Conservation (phyloP, 2,888 invertebrate genomes). For the Onthophagus sagittarius region DNA sequence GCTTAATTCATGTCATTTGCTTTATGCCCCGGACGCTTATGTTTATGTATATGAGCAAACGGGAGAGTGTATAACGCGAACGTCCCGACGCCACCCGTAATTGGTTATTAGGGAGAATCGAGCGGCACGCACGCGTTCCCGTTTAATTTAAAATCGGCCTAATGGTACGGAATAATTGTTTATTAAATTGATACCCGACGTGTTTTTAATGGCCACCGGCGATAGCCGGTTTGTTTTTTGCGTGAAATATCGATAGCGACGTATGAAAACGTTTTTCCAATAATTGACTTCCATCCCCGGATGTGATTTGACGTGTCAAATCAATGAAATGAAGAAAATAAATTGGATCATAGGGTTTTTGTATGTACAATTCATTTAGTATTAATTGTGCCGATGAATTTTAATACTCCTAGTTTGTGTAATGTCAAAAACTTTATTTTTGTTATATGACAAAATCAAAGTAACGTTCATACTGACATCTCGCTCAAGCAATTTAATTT, state of each 20-base stretch:
- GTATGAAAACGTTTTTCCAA: neutral
- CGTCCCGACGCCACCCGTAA: constrained; percentile 33
- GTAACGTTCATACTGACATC: too few species aligned
- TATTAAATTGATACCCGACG: constrained; percentile 18
- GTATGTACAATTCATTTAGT: neutral
- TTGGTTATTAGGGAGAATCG: constrained; percentile 35
- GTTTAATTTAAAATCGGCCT: constrained; percentile 45
- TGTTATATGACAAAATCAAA: too few species aligned
- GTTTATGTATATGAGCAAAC: constrained; percentile 42
- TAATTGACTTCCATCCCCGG: neutral
- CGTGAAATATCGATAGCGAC: neutral
- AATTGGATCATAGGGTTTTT: neutral
- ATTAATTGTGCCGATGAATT: too few species aligned
- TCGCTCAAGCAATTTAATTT: too few species aligned
- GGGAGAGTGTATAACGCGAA: neutral
- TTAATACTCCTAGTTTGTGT: too few species aligned
- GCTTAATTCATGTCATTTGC: constrained; percentile 47
- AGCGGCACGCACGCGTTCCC: constrained; percentile 28
- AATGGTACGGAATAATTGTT: constrained; percentile 39
- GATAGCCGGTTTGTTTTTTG: neutral
- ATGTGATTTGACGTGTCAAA: neutral
- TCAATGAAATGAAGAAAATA: neutral
- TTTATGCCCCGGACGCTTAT: constrained; percentile 39
- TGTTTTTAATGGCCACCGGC: neutral
- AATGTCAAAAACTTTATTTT: too few species aligned